A percentile compares a stretch with the other conserved stretches of the same genome.
Conservation (phyloP, 2,113 vertebrate species). For the Trematocara nigrifrons region DNA sequence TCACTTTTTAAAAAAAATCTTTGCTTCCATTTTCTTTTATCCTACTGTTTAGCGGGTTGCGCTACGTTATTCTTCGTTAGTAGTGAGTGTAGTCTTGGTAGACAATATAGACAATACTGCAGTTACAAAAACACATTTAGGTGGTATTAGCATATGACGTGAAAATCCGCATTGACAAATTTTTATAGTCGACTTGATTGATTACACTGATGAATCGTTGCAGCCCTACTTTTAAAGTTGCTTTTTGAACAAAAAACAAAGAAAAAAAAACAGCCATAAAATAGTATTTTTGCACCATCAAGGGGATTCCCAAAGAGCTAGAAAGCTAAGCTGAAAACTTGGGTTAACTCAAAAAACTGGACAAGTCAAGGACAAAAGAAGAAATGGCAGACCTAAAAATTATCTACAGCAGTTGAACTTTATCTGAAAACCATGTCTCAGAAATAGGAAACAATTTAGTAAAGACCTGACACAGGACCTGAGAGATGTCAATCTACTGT, state of each 20-base stretch:
- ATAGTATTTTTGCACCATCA: background rate
- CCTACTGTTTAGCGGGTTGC: accelerated
- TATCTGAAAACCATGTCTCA: background rate
- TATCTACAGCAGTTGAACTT: background rate
- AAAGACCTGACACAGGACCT: background rate
- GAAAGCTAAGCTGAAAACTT: background rate
- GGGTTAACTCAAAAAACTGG: background rate
- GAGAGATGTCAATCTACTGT: background rate
- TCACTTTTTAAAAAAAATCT: background rate
- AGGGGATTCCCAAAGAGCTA: background rate
- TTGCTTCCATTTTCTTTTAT: background rate
- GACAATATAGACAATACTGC: background rate
- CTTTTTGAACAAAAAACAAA: background rate
- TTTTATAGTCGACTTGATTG: background rate
- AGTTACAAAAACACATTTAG: background rate
- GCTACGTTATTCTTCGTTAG: background rate
- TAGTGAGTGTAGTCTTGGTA: background rate
- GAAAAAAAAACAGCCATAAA: background rate
- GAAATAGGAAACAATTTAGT: background rate
- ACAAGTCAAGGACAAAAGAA: background rate
- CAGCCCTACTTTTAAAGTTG: background rate
- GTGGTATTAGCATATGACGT: background rate
- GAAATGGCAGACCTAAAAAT: background rate
- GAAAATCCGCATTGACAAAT: background rate
- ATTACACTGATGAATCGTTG: background rate